Percentiles rank a stretch among this genome's conserved stretches.
Evolutionary conservation across 2,113 vertebrate genomes (phyloP).

Genomic region (Prietella phreatophila): DNA sequence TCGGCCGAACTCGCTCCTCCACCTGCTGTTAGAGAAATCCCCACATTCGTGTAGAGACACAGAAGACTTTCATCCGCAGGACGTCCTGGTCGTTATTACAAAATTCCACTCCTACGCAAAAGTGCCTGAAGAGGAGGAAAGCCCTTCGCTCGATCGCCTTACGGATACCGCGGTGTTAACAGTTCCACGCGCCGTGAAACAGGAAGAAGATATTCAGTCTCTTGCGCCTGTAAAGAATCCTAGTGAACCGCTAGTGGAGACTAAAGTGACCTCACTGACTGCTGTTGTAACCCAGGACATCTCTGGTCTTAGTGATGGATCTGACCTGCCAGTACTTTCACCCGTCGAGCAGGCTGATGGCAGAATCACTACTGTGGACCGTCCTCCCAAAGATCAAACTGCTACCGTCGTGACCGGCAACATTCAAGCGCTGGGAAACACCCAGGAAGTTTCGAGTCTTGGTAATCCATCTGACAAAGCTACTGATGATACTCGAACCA

Average conservation of each 20-base stretch:
- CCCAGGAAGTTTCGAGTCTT: not conserved
- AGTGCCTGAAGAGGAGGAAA: constrained; percentile 59
- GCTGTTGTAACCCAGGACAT: not conserved
- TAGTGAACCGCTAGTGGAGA: constrained; percentile 32
- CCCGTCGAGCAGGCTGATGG: constrained; percentile 1
- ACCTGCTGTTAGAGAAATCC: constrained; percentile 28
- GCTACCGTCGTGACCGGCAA: not conserved
- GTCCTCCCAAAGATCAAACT: constrained; percentile 1
- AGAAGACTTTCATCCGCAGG: constrained; percentile 63
- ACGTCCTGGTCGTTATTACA: constrained; percentile 54
- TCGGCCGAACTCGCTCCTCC: not conserved
- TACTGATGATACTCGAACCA: constrained; percentile 9
- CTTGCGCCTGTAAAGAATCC: not conserved
- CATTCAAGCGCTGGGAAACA: not conserved
- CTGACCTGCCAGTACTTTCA: not conserved
- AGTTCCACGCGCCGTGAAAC: constrained; percentile 60
- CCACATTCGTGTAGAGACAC: constrained; percentile 38
- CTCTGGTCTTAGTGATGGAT: not conserved
- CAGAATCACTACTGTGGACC: not conserved
- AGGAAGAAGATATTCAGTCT: constrained; percentile 54
- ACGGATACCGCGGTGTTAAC: constrained; percentile 45
- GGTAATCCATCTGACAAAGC: not conserved
- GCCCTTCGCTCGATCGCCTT: constrained; percentile 27
- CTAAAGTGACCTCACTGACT: constrained; percentile 29
- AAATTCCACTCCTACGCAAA: constrained; percentile 70